Conservation (phyloP, 2,113 vertebrate genomes). For the Bujurquina vittata region DNA sequence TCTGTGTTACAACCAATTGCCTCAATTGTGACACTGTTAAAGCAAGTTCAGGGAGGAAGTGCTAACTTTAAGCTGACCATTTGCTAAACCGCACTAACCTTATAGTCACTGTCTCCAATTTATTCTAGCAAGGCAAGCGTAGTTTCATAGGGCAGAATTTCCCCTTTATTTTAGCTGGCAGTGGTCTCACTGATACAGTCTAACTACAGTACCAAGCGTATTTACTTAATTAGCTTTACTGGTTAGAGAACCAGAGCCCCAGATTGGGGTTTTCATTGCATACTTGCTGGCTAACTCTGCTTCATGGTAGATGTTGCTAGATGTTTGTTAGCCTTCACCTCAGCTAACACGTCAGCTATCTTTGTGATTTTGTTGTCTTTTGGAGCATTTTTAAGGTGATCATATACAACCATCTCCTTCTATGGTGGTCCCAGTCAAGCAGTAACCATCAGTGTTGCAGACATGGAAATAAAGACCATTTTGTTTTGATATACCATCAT, state of each 20-base stretch:
- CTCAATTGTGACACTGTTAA: slow-evolving; percentile 5
- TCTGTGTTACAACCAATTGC: not conserved
- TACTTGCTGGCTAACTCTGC: not conserved
- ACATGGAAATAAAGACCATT: not conserved
- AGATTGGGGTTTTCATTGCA: not conserved
- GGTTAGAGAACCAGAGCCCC: not conserved
- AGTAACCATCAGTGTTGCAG: not conserved
- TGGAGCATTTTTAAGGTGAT: not conserved
- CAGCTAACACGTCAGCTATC: rapidly evolving
- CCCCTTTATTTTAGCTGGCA: not conserved
- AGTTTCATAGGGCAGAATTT: not conserved
- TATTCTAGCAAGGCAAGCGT: not conserved
- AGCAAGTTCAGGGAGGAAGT: not conserved
- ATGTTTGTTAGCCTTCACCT: not conserved
- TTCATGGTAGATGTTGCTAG: not conserved
- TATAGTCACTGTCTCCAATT: not conserved
- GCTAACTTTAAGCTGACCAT: not conserved
- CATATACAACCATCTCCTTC: too few species aligned
- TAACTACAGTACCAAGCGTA: not conserved
- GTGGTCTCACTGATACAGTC: not conserved
- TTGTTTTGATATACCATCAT: not conserved
- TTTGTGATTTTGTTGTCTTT: rapidly evolving
- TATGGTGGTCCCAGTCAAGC: not conserved
- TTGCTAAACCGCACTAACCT: not conserved
- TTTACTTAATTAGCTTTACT: not conserved